Evolutionary conservation across 2,113 vertebrate species (phyloP).

Genomic region (Morphnarchus princeps): DNA sequence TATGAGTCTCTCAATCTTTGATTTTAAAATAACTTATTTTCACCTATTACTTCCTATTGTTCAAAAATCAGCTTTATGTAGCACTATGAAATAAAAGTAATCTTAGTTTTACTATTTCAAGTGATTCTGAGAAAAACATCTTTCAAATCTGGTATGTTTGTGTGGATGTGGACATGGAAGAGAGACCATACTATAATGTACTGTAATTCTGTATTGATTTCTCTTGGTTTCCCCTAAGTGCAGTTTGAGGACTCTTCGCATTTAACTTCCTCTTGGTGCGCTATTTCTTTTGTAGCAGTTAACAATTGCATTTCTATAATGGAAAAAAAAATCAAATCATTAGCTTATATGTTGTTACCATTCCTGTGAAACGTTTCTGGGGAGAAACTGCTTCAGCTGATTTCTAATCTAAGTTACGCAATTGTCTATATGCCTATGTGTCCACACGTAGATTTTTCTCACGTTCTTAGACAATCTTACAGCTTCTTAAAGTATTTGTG

Average conservation of each 20-base stretch:
- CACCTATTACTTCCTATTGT: accelerated
- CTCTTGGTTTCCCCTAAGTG: neutral
- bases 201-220: neutral
- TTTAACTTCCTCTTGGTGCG: neutral
- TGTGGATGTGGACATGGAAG: neutral
- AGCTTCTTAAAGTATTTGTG: neutral
- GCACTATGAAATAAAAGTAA: neutral
- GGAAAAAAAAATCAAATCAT: neutral
- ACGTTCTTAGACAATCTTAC: neutral
- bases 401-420: neutral
- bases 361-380: neutral
- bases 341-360: neutral
- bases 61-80: neutral
- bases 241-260: neutral
- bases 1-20: neutral
- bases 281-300: neutral
- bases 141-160: neutral
- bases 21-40: neutral
- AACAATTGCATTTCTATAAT: neutral
- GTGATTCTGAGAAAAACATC: neutral
- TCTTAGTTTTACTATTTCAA: neutral
- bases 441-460: neutral
- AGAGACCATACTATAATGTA: neutral
- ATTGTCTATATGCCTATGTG: neutral
- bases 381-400: neutral